A percentile compares a stretch with the other conserved stretches of the same genome.
Evolutionary conservation across 2,888 invertebrate species (phyloP).

Genomic region (Pandemis heparana): DNA sequence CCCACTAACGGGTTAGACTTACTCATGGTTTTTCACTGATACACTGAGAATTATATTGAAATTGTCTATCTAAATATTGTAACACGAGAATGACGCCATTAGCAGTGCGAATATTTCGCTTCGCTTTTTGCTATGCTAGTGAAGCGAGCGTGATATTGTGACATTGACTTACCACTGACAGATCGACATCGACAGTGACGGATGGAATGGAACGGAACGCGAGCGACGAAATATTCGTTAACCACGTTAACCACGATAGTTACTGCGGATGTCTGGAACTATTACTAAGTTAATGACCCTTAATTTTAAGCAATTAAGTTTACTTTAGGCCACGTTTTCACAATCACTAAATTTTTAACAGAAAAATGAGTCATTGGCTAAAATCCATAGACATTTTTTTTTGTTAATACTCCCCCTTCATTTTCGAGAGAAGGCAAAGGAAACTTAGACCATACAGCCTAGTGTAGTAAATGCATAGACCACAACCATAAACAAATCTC

Average conservation of each 20-base stretch:
- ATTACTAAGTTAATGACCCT: not conserved
- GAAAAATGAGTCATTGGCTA: too few species aligned
- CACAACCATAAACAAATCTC: too few species aligned
- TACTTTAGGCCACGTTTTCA: not conserved
- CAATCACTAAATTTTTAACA: too few species aligned
- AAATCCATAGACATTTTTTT: too few species aligned
- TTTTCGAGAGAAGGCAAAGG: too few species aligned
- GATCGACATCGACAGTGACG: not conserved
- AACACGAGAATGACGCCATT: slow-evolving; percentile 8
- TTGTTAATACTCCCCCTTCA: too few species aligned
- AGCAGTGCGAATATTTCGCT: slow-evolving; percentile 14
- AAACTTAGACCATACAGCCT: too few species aligned
- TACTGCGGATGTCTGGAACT: not conserved
- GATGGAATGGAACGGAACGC: too few species aligned
- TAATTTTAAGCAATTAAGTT: not conserved
- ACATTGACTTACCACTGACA: not conserved
- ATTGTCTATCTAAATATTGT: slow-evolving; percentile 22
- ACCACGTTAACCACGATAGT: not conserved
- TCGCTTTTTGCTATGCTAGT: not conserved
- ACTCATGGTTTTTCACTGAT: slow-evolving; percentile 64
- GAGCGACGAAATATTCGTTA: not conserved
- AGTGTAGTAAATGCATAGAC: too few species aligned
- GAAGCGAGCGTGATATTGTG: not conserved
- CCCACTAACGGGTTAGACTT: slow-evolving; percentile 71
- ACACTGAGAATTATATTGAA: slow-evolving; percentile 25